Evolutionary conservation across 2,797 vertebrate genomes (phyloP).

Genomic region (Thunnus albacares): DNA sequence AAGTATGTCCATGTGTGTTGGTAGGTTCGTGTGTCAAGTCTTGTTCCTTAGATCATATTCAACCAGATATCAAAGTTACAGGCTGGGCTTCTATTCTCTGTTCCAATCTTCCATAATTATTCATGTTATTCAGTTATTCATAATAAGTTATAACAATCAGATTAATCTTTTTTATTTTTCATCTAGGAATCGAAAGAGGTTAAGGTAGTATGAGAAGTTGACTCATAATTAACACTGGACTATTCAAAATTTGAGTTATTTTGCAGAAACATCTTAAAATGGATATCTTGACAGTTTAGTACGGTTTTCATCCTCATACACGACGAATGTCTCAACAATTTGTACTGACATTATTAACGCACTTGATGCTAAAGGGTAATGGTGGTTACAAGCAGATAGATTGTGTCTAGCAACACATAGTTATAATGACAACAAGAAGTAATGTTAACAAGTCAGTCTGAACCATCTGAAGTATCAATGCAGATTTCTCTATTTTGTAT

Average conservation of each 20-base stretch:
- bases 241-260: neutral
- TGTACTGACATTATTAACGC: too few relatives aligned
- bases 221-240: neutral
- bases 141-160: neutral
- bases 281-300: neutral
- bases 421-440: too few relatives aligned
- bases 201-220: neutral
- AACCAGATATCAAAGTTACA: neutral
- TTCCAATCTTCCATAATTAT: neutral
- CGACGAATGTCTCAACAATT: too few relatives aligned
- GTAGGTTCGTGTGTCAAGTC: conserved; percentile 4
- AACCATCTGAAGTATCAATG: too few relatives aligned
- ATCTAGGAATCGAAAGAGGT: neutral
- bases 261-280: neutral
- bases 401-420: neutral
- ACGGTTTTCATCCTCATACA: neutral
- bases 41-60: neutral
- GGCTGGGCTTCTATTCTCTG: neutral
- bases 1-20: neutral
- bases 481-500: too few relatives aligned
- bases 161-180: too few relatives aligned
- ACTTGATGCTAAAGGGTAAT: neutral
- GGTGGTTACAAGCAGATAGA: neutral
- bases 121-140: neutral
- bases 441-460: too few relatives aligned